Conservation (phyloP, 1,140 invertebrate species). For the Centruroides sculpturatus region DNA sequence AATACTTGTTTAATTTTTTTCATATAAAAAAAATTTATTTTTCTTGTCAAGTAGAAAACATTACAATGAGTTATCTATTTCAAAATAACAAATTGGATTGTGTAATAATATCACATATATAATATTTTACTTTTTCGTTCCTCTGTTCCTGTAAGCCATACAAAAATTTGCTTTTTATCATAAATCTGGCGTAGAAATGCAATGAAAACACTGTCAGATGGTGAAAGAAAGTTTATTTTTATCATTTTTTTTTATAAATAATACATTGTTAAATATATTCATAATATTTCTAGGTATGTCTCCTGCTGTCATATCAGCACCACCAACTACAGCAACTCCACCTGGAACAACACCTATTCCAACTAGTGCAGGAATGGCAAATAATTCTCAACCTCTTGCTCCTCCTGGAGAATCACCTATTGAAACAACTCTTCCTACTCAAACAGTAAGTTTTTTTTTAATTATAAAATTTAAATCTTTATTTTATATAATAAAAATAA, state of each 20-base stretch:
- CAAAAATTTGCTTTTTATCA: too few relatives aligned
- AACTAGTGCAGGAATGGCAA: too few relatives aligned
- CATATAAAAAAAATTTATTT: too few relatives aligned
- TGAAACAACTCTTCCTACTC: constrained; percentile 2
- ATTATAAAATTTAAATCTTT: not conserved
- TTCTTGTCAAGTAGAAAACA: too few relatives aligned
- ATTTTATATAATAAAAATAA: not conserved
- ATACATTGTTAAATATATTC: not conserved
- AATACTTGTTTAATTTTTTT: too few relatives aligned
- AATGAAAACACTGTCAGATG: not conserved
- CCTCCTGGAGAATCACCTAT: constrained; percentile 3
- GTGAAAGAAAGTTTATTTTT: not conserved
- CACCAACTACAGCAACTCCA: constrained; percentile 9
- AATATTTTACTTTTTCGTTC: too few relatives aligned
- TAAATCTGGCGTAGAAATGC: not conserved
- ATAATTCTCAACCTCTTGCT: not conserved
- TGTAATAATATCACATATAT: too few relatives aligned
- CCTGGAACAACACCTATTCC: constrained; percentile 1
- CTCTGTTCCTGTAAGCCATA: too few relatives aligned
- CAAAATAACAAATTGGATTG: too few relatives aligned
- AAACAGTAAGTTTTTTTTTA: constrained; percentile 2
- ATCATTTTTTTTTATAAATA: not conserved
- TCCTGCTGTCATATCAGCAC: not conserved
- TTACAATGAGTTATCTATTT: too few relatives aligned
- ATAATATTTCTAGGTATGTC: not conserved